A percentile compares a stretch with the other conserved stretches of the same genome.
phyloP scores from a whole-genome alignment of 2,113 vertebrate species.

The Amazona vittata region DNA sequence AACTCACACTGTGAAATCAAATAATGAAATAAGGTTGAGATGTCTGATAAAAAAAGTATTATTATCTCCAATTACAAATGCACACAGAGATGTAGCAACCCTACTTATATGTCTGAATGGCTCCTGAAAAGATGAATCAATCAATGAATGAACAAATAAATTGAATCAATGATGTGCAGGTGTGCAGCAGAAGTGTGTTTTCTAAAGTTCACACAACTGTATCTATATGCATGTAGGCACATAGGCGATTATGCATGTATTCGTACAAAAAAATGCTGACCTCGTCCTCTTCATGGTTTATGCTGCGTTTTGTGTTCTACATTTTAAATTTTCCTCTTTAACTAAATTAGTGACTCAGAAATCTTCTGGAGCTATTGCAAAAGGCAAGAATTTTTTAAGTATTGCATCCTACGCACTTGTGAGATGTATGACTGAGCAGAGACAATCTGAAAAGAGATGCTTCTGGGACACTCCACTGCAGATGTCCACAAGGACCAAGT shows the following conservation, averaged over 20 bases:
- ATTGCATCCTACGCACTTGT: rapidly evolving
- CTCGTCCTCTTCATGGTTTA: background rate
- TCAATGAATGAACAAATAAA: background rate
- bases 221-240: background rate
- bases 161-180: background rate
- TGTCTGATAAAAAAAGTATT: background rate
- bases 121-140: background rate
- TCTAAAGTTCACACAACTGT: background rate
- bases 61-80: background rate
- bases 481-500: background rate
- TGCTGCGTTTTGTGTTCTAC: background rate
- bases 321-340: background rate
- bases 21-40: background rate
- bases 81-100: background rate
- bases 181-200: background rate
- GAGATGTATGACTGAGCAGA: background rate
- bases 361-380: background rate
- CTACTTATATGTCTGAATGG: background rate
- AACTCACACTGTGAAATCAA: background rate
- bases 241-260: rapidly evolving
- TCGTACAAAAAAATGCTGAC: background rate
- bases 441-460: background rate
- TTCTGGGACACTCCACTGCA: rapidly evolving
- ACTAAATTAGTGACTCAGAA: background rate
- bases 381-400: background rate